Evolutionary conservation across 2,888 invertebrate genomes (phyloP), one percentile per base, ranked within the genome.

Genomic region (Hypolimnas misippus): DNA sequence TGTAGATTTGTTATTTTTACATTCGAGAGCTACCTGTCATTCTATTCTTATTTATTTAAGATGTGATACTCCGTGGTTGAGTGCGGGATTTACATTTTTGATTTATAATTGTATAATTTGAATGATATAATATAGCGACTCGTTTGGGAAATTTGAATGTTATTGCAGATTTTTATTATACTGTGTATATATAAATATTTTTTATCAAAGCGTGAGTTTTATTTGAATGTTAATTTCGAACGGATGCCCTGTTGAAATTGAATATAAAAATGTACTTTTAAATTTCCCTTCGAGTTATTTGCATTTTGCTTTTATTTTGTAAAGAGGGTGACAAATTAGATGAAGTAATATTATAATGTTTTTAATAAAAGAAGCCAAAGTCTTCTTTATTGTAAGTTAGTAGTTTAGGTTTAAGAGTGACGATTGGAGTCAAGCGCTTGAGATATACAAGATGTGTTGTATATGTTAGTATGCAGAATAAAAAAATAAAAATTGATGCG

Each of bases 281-380:
- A 51, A 35, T 55, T 56, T 63, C 59, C 46, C 57, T 29, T 17
- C 46, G 35, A 65, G 50, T 58, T 35, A 2, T 49, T n/a, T 53
- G 63, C 68, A 68, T 65, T 65, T 67, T 67, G 53, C 35, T 67
- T 62, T 62, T 65, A 49, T 55, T 67, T 62, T 62, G 65, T 63
- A 65, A 59, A 66, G 44, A 50, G 65, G 44, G 61, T 68, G 61
- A 61, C 56, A 63, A 72, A 74, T 75, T 73, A 70, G 73, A 79
- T 80, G 77, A 78, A 82, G 74, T 77, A 77, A 76, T 75, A 69
- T 73, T 75, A 67, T 70, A 70, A 70, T 70, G 68, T 83, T 83
- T 73, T 82, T 79, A 78, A 79, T 81, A 70, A 75, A 71, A 81
- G 88, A 83, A 90, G 89, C 89, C 89, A 88, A 89, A 90, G 89